Conservation (phyloP, 2,113 vertebrate genomes). For the Muscicapa adusta region DNA sequence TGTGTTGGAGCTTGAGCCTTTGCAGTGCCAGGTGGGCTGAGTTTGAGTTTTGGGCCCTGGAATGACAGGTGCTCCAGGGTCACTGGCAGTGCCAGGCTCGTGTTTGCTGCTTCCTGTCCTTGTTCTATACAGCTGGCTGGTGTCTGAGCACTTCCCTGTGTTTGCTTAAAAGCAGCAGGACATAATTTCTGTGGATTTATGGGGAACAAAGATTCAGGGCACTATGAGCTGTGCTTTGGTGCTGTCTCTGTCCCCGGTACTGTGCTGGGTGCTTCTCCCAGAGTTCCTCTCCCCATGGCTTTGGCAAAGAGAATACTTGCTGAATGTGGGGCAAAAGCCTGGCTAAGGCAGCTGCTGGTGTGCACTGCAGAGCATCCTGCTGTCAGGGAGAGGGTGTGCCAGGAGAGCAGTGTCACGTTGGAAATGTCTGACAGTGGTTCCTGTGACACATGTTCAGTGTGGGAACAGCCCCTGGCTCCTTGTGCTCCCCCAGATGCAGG, state of each 20-base stretch:
- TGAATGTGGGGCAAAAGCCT: neutral
- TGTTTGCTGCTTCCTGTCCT: neutral
- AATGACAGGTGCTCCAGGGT: accelerated
- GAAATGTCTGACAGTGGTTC: neutral
- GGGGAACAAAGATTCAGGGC: neutral
- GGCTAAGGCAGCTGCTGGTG: neutral
- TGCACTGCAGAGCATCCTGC: neutral
- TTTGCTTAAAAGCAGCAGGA: neutral
- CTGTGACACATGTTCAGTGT: neutral
- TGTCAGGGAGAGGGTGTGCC: neutral
- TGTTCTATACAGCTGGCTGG: neutral
- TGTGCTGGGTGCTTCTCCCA: neutral
- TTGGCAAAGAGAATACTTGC: neutral
- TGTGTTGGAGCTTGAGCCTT: neutral
- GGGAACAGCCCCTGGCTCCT: neutral
- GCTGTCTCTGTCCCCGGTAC: neutral
- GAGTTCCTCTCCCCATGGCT: neutral
- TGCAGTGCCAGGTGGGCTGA: neutral
- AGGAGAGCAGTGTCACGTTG: neutral
- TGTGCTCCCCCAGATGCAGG: neutral
- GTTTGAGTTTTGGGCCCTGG: neutral
- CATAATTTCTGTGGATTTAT: neutral
- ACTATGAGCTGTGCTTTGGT: neutral
- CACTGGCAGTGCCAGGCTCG: accelerated
- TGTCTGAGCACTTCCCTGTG: neutral